Evolutionary conservation across 2,888 invertebrate species (phyloP), one percentile per base, ranked within the genome.

Genomic region (Amblyjoppa fuscipennis): DNA sequence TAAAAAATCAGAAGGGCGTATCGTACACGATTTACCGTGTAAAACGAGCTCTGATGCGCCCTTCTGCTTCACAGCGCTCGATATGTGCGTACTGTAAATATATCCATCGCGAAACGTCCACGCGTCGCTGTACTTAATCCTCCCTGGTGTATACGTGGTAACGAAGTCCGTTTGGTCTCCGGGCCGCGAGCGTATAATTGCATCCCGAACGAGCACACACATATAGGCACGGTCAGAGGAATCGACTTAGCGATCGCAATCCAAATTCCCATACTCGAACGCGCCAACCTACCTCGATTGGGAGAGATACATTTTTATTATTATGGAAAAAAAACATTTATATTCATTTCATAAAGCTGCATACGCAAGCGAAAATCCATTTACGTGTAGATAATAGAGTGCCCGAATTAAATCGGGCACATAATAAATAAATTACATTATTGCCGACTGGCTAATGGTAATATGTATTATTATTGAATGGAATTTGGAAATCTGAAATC

Each of bases 61-160:
- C 20, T 56, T 56, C 1, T 56, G 53, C 20, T 9, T 9, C 53
- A 2, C 9, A 20, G 2, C 16, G 7, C 3, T 13, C 25, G 4
- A 59, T 59, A 28, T 9, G 56, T 9, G 25, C 13, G 11, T 31
- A 64, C 64, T 16, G 64, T 7, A 16, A 34, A 31, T 64, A 31
- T 61, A 61, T 56, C 20, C 25, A 59, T 59, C 28, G 51, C 28
- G 71, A 49, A 25, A n/a, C 53, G 71, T 70, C 16, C 53, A 34
- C n/a, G 53, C 31, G 31, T 31, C 64, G 64, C 4, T 64, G 31
- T 64, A 49, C 41, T 41, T 41, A 64, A 64, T 64, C 34, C 64
- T 6, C 31, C 16, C 64, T 31, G 31, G 64, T 64, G 31, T 31
- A 34, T 64, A 34, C 28, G 34, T 16, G 31, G 31, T 34, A 34